Conservation (phyloP, 1,140 invertebrate genomes). For the Eriosoma lanigerum region DNA sequence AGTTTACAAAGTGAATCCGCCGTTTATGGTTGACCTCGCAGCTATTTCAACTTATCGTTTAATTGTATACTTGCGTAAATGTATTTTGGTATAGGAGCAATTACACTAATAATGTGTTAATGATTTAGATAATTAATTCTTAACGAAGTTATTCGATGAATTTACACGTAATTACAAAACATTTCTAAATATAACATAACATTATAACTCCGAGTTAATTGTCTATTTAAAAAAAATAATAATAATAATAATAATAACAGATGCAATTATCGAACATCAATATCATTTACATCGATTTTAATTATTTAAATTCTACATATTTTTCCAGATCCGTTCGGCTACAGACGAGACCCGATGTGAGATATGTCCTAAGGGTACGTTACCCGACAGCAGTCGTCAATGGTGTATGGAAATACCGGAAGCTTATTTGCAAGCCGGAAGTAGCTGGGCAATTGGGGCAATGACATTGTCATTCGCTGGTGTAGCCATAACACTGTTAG, state of each 20-base stretch:
- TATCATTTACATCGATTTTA: too few relatives aligned
- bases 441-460: slow-evolving; percentile 86
- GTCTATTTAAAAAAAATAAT: too few relatives aligned
- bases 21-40: not conserved
- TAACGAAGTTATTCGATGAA: too few relatives aligned
- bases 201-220: too few relatives aligned
- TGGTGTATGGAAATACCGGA: slow-evolving; percentile 79
- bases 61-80: not conserved
- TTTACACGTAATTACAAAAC: too few relatives aligned
- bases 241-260: too few relatives aligned
- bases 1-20: not conserved
- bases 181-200: too few relatives aligned
- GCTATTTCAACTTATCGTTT: not conserved
- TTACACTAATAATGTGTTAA: too few relatives aligned
- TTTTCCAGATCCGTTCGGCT: slow-evolving; percentile 73
- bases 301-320: not conserved
- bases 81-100: too few relatives aligned
- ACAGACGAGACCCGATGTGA: slow-evolving; percentile 78
- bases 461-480: slow-evolving; percentile 79
- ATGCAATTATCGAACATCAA: too few relatives aligned
- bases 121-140: too few relatives aligned
- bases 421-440: slow-evolving; percentile 76
- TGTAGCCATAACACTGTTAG: slow-evolving; percentile 72
- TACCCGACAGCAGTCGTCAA: slow-evolving; percentile 75
- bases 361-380: slow-evolving; percentile 75